phyloP scores from a whole-genome alignment of 2,888 invertebrate genomes.

The Hirtodrosophila alboralis region DNA sequence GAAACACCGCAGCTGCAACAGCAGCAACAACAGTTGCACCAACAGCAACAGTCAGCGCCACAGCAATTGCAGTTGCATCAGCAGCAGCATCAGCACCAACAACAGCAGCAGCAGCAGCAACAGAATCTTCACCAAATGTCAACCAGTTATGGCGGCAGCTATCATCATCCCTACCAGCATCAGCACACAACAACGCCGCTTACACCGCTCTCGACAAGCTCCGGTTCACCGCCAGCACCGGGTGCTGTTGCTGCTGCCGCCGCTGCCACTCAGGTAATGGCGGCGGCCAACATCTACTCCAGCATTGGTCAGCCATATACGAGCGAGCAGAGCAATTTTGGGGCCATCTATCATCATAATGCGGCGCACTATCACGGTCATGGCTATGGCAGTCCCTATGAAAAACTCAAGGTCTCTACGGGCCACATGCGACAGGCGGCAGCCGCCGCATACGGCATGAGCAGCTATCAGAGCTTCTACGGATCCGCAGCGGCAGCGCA shows the following conservation, averaged over 20 bases:
- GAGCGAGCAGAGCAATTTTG: slow-evolving; percentile 83
- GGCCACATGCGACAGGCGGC: slow-evolving; percentile 69
- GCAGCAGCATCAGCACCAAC: slow-evolving; percentile 45
- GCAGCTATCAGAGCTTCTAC: slow-evolving; percentile 83
- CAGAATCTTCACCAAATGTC: slow-evolving; percentile 42
- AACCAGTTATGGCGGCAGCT: slow-evolving; percentile 38
- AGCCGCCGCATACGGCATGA: slow-evolving; percentile 79
- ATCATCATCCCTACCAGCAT: slow-evolving; percentile 53
- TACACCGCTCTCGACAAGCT: slow-evolving; percentile 67
- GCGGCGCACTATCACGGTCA: slow-evolving; percentile 73
- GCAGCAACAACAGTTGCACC: slow-evolving; percentile 46
- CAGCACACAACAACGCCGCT: slow-evolving; percentile 46
- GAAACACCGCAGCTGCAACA: slow-evolving; percentile 51
- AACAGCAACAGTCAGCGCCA: slow-evolving; percentile 37
- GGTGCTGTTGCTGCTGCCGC: slow-evolving; percentile 38
- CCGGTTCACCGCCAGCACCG: slow-evolving; percentile 59
- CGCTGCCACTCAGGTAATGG: slow-evolving; percentile 70
- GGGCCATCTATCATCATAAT: slow-evolving; percentile 84
- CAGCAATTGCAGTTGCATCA: slow-evolving; percentile 38
- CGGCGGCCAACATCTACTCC: slow-evolving; percentile 81
- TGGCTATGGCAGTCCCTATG: slow-evolving; percentile 82
- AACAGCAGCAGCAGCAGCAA: slow-evolving; percentile 46
- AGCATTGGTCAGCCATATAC: slow-evolving; percentile 82
- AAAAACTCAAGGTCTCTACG: slow-evolving; percentile 82
- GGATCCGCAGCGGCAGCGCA: slow-evolving; percentile 74